Evolutionary conservation across 1,140 invertebrate genomes (phyloP).

Genomic region (Chionoecetes opilio): DNA sequence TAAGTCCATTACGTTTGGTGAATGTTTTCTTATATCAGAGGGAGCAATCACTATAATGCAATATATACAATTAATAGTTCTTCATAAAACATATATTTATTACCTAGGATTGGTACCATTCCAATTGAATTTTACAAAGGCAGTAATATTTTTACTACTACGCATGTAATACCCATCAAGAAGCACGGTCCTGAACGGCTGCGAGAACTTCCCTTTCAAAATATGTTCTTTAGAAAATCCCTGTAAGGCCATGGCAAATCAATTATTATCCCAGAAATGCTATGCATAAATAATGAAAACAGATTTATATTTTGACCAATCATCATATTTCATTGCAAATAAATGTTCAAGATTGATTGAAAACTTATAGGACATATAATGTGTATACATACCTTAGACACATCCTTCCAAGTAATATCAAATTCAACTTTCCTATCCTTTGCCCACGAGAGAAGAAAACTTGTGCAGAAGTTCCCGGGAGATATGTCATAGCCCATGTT

Average conservation of each 20-base stretch:
- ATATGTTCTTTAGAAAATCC: slow-evolving; percentile 73
- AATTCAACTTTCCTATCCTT: slow-evolving; percentile 81
- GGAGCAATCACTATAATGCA: no score
- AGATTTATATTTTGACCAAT: background rate
- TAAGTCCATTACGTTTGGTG: no score
- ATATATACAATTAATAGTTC: background rate
- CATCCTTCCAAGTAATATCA: slow-evolving; percentile 80
- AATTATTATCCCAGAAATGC: background rate
- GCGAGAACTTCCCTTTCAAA: slow-evolving; percentile 73
- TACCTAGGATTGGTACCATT: slow-evolving; percentile 65
- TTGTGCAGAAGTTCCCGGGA: slow-evolving; percentile 81
- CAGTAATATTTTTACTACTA: slow-evolving; percentile 50
- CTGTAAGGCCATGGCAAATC: background rate
- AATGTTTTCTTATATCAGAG: no score
- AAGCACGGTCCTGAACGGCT: slow-evolving; percentile 72
- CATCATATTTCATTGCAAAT: background rate
- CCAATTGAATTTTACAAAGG: slow-evolving; percentile 77
- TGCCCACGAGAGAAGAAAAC: slow-evolving; percentile 82
- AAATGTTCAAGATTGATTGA: background rate
- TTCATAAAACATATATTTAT: background rate
- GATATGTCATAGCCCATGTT: slow-evolving; percentile 77
- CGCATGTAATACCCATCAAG: slow-evolving; percentile 76
- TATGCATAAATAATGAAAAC: background rate
- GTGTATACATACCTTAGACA: slow-evolving; percentile 63
- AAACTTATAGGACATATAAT: background rate